These are phyloP conservation scores for Proisotoma minuta DNA, from an alignment of 2,888 invertebrate species.

Conservation along the genomic window DNA sequence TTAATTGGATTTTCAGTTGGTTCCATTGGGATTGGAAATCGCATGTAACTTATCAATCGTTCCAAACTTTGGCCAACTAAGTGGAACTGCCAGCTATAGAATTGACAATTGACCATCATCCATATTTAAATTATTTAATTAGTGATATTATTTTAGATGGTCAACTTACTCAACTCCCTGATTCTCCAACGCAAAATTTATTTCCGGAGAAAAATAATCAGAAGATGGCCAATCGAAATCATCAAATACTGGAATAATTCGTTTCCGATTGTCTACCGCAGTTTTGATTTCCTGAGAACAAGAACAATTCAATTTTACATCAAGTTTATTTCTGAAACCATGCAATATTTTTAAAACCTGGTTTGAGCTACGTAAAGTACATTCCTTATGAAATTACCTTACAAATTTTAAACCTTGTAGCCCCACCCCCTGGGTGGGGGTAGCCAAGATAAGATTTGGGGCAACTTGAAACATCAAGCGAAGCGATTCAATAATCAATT, in stretches of 20 bases:
- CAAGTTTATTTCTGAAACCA: background rate
- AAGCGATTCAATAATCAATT: background rate
- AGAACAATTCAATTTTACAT: background rate
- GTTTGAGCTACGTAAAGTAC: too few species aligned
- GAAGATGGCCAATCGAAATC: constrained; percentile 25
- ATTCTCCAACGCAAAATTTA: constrained; percentile 19
- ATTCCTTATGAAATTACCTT: too few species aligned
- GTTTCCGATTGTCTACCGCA: constrained; percentile 9
- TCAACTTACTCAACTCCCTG: constrained; percentile 23
- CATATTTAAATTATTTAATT: background rate
- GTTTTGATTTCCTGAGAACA: constrained; percentile 22
- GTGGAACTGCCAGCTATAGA: constrained; percentile 23
- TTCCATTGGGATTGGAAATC: too few species aligned
- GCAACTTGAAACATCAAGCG: too few species aligned
- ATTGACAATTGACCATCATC: background rate
- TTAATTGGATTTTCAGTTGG: background rate
- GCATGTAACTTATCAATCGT: constrained; percentile 21
- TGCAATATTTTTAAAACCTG: background rate
- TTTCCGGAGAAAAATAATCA: constrained; percentile 24
- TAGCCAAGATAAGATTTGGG: too few species aligned
- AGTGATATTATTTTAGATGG: background rate
- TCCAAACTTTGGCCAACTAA: constrained; percentile 22
- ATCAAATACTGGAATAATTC: constrained; percentile 32
- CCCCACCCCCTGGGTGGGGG: too few species aligned
- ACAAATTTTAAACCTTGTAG: too few species aligned